These are phyloP conservation scores for Bujurquina vittata DNA, from an alignment of 2,113 vertebrate species.

Conservation along the genomic window DNA sequence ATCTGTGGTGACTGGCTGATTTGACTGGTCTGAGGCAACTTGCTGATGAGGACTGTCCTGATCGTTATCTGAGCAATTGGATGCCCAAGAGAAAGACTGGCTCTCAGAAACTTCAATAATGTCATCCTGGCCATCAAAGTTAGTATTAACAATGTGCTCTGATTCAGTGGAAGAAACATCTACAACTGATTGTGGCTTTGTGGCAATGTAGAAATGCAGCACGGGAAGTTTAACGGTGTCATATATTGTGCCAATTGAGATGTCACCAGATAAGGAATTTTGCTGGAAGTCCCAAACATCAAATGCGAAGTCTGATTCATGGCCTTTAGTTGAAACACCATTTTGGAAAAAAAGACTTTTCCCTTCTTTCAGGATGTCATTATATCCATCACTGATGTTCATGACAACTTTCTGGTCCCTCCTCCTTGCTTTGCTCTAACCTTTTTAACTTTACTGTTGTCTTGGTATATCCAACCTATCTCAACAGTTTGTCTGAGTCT, in stretches of 20 bases:
- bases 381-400: neutral
- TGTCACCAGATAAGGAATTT: neutral
- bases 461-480: neutral
- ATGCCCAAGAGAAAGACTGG: neutral
- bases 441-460: neutral
- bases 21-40: neutral
- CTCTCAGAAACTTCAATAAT: neutral
- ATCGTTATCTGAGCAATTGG: neutral
- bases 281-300: too few relatives aligned
- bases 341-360: neutral
- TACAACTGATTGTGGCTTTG: neutral
- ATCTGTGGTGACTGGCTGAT: neutral
- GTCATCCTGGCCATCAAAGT: neutral
- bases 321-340: neutral
- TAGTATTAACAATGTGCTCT: neutral
- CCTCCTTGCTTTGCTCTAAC: neutral
- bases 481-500: neutral
- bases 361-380: neutral
- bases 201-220: neutral
- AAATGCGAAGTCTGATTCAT: neutral
- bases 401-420: neutral
- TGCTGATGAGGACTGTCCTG: neutral
- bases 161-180: too few relatives aligned
- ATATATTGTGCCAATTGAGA: neutral
- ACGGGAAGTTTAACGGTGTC: neutral